Percentiles rank a stretch among this genome's conserved stretches.
phyloP scores from a whole-genome alignment of 2,888 invertebrate genomes.

The Glyphotaelius pellucidus region DNA sequence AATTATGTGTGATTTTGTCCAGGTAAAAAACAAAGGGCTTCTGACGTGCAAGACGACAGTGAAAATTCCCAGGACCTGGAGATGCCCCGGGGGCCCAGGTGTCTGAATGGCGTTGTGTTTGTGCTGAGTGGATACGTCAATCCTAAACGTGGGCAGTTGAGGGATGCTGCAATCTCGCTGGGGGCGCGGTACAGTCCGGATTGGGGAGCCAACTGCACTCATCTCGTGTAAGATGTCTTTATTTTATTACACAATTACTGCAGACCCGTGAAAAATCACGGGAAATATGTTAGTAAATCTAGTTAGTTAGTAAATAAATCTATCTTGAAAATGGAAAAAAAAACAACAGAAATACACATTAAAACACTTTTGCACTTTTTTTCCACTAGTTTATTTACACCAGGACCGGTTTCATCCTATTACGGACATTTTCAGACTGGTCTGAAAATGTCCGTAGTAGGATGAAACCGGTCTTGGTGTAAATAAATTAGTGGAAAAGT shows the following conservation, averaged over 20 bases:
- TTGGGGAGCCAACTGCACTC: slow-evolving; percentile 88
- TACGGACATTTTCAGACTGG: no score
- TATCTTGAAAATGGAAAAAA: no score
- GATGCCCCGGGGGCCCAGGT: slow-evolving; percentile 53
- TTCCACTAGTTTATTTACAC: no score
- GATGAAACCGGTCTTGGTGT: no score
- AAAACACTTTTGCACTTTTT: no score
- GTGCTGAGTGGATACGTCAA: slow-evolving; percentile 94
- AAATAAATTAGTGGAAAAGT: no score
- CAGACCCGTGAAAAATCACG: background rate
- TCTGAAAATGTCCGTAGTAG: no score
- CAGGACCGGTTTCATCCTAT: no score
- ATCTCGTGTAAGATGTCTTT: slow-evolving; percentile 84
- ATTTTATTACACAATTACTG: background rate
- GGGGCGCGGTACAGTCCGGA: slow-evolving; percentile 88
- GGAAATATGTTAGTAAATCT: no score
- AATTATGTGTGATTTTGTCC: background rate
- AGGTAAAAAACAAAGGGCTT: slow-evolving; percentile 42
- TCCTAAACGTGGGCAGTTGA: slow-evolving; percentile 83
- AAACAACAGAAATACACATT: no score
- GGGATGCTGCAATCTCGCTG: slow-evolving; percentile 84
- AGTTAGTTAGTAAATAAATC: no score
- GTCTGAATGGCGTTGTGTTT: slow-evolving; percentile 82
- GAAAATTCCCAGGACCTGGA: slow-evolving; percentile 3
- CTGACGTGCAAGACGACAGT: background rate